Percentiles rank a stretch among this genome's conserved stretches.
phyloP scores from a whole-genome alignment of 2,113 vertebrate species.

The Epinephelus lanceolatus region DNA sequence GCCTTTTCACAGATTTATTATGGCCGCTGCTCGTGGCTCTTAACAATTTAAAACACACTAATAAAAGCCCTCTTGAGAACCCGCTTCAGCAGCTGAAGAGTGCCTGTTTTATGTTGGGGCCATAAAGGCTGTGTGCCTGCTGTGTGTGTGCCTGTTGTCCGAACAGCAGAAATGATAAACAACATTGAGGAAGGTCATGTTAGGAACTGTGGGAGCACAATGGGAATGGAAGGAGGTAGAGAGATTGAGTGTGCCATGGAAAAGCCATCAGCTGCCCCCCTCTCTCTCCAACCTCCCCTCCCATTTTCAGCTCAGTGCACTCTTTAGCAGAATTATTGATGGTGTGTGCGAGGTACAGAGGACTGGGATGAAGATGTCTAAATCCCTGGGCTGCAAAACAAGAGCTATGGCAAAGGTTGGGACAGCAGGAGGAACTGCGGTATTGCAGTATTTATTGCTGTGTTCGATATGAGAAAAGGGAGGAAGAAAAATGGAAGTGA shows the following conservation, averaged over 20 bases:
- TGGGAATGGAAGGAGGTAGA: slow-evolving; percentile 44
- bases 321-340: slow-evolving; percentile 81
- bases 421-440: slow-evolving; percentile 54
- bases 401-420: slow-evolving; percentile 58
- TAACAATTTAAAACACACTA: slow-evolving; percentile 4
- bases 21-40: background rate
- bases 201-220: slow-evolving; percentile 53
- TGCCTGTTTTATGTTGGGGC: slow-evolving; percentile 5
- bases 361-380: slow-evolving; percentile 68
- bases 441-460: slow-evolving; percentile 67
- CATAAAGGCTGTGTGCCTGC: slow-evolving; percentile 22
- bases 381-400: slow-evolving; percentile 63
- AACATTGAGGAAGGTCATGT: slow-evolving; percentile 69
- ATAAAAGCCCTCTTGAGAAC: slow-evolving; percentile 25
- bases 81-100: slow-evolving; percentile 30
- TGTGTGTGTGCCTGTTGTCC: slow-evolving; percentile 39
- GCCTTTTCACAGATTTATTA: slow-evolving; percentile 5
- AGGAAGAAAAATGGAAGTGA: slow-evolving; percentile 37
- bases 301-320: slow-evolving; percentile 72
- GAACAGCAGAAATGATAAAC: slow-evolving; percentile 65
- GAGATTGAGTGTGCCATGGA: slow-evolving; percentile 68
- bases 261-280: slow-evolving; percentile 65
- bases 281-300: background rate
- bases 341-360: slow-evolving; percentile 61
- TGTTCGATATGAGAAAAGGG: slow-evolving; percentile 39